A percentile compares a stretch with the other conserved stretches of the same genome.
phyloP scores from a whole-genome alignment of 2,888 invertebrate species.

The Eristalis intricaria region DNA sequence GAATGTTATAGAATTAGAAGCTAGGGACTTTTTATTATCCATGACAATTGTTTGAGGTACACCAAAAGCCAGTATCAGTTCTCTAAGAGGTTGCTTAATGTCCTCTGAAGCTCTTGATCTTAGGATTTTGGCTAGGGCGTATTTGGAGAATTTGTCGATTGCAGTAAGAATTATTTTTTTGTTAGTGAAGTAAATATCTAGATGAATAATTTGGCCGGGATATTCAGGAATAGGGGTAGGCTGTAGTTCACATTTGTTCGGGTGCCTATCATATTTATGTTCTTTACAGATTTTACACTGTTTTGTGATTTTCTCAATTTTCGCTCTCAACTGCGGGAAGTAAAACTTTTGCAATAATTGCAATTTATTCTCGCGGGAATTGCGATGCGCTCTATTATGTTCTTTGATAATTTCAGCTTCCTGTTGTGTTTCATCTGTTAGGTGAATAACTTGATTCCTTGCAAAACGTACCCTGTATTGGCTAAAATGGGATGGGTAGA shows the following conservation, averaged over 20 bases:
- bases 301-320: conserved; percentile 56
- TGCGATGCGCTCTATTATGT: conserved; percentile 12
- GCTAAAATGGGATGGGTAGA: not conserved
- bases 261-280: conserved; percentile 51
- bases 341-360: conserved; percentile 61
- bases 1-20: too few relatives aligned
- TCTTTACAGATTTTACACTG: conserved; percentile 50
- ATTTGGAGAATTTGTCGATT: conserved; percentile 24
- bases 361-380: conserved; percentile 30
- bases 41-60: too few relatives aligned
- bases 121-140: conserved; percentile 6
- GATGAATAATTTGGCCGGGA: conserved; percentile 41
- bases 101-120: conserved; percentile 15
- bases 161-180: conserved; percentile 18
- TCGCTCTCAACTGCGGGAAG: conserved; percentile 57
- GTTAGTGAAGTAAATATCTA: conserved; percentile 29
- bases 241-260: conserved; percentile 26
- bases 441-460: not conserved
- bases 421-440: not conserved
- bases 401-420: conserved; percentile 2
- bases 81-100: too few relatives aligned
- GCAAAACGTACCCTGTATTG: not conserved
- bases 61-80: too few relatives aligned
- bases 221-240: conserved; percentile 37
- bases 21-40: too few relatives aligned